These are phyloP conservation scores for Cinclus mexicanus DNA, from an alignment of 2,113 vertebrate species.

Conservation along the genomic window DNA sequence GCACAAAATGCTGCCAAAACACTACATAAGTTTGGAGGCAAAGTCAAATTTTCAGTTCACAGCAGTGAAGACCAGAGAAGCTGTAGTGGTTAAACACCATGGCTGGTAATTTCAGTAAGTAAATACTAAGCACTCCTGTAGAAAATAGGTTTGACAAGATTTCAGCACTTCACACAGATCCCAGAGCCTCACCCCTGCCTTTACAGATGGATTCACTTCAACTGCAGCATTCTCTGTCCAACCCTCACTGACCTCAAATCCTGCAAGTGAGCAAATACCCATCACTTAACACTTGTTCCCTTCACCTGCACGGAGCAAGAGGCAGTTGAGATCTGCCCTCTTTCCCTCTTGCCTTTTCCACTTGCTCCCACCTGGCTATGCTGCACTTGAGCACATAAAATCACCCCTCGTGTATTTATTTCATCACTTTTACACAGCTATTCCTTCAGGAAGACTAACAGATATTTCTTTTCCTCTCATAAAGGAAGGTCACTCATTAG, in stretches of 20 bases:
- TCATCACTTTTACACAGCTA: background rate
- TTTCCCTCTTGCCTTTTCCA: background rate
- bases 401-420: background rate
- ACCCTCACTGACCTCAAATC: background rate
- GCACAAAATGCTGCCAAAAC: background rate
- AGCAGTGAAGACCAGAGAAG: background rate
- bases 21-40: background rate
- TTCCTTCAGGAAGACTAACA: background rate
- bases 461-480: background rate
- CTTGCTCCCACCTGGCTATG: background rate
- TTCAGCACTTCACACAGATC: background rate
- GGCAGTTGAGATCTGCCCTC: background rate
- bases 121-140: background rate
- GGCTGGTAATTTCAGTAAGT: background rate
- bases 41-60: conserved; percentile 3
- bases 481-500: background rate
- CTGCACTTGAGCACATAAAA: background rate
- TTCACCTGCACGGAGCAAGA: background rate
- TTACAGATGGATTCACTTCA: background rate
- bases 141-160: background rate
- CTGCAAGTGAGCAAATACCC: background rate
- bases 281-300: background rate
- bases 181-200: background rate
- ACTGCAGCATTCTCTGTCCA: background rate
- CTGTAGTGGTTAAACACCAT: background rate